Conservation (phyloP, 2,888 invertebrate species). For the Portevinia maculata region DNA sequence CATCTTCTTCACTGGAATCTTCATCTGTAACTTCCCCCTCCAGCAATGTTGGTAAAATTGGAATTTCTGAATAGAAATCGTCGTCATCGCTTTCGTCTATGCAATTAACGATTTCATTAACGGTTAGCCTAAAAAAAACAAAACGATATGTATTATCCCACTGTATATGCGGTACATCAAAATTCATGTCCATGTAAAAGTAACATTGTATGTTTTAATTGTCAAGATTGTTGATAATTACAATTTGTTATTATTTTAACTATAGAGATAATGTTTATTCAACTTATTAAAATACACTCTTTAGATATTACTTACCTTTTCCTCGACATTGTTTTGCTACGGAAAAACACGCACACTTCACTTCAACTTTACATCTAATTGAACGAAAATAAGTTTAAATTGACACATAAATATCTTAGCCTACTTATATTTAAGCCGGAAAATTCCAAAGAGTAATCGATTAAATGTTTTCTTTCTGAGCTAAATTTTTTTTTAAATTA, state of each 20-base stretch:
- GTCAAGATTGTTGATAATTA: background rate
- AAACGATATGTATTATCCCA: slow-evolving; percentile 5
- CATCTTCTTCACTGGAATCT: slow-evolving; percentile 1
- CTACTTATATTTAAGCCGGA: background rate
- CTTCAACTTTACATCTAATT: background rate
- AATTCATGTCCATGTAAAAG: background rate
- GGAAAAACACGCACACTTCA: background rate
- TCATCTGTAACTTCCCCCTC: slow-evolving; percentile 6
- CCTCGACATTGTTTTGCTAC: slow-evolving; percentile 11
- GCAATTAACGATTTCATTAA: background rate
- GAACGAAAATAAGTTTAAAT: background rate
- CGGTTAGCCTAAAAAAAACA: slow-evolving; percentile 4
- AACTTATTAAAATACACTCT: background rate
- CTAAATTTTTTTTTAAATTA: too few relatives aligned
- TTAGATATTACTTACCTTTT: too few relatives aligned
- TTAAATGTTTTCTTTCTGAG: too few relatives aligned
- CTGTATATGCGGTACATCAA: slow-evolving; percentile 9
- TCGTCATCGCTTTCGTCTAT: too few relatives aligned
- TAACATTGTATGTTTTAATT: slow-evolving; percentile 1
- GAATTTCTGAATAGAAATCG: slow-evolving; percentile 14
- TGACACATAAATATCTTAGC: slow-evolving; percentile 3
- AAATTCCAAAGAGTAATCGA: background rate
- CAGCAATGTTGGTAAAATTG: slow-evolving; percentile 27
- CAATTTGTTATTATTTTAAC: slow-evolving; percentile 11
- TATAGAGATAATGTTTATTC: background rate